Evolutionary conservation across 2,113 vertebrate species (phyloP).

Genomic region (Sprattus sprattus): DNA sequence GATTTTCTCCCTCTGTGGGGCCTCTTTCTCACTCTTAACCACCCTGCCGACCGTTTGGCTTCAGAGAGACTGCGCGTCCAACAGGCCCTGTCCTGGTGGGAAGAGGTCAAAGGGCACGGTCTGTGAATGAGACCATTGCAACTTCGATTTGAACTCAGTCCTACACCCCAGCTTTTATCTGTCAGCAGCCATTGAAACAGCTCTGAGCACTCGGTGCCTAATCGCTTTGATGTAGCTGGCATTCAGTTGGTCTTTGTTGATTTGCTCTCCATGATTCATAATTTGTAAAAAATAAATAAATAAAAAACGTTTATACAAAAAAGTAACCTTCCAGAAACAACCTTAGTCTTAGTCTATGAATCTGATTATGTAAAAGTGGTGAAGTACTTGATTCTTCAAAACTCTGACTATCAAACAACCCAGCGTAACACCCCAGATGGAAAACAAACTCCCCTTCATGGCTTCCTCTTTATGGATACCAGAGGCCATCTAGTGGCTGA

Average conservation of each 20-base stretch:
- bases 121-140: conserved; percentile 43
- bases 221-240: neutral
- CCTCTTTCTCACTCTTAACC: conserved; percentile 19
- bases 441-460: neutral
- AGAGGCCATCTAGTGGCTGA: neutral
- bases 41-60: conserved; percentile 46
- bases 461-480: neutral
- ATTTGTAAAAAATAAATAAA: neutral
- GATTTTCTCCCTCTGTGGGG: neutral
- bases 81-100: conserved; percentile 43
- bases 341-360: neutral
- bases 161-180: conserved; percentile 29
- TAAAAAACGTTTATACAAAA: neutral
- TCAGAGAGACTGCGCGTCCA: conserved; percentile 51
- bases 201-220: neutral
- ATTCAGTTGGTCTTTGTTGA: neutral
- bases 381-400: conserved; percentile 5
- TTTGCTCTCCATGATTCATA: neutral
- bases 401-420: neutral
- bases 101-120: conserved; percentile 59
- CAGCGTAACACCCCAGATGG: neutral
- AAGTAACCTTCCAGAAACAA: neutral
- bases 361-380: neutral
- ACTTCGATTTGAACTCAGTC: conserved; percentile 39
- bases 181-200: neutral